Evolutionary conservation across 2,888 invertebrate species (phyloP).

Genomic region (Mycogona germanica): DNA sequence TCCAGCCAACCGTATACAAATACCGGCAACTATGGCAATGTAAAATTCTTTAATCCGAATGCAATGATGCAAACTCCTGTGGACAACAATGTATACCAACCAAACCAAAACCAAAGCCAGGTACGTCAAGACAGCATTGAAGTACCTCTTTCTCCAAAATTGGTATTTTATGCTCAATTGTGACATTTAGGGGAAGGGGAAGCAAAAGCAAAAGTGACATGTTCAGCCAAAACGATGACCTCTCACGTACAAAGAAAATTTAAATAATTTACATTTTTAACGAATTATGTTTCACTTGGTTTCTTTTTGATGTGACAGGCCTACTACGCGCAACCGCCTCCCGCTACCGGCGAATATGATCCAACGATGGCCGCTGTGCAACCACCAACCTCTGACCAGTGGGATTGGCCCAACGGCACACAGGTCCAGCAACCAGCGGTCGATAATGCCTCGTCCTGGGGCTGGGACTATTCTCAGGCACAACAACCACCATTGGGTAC

Average conservation of each 20-base stretch:
- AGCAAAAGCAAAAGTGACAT: no score
- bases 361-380: no score
- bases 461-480: background rate
- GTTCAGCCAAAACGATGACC: no score
- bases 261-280: no score
- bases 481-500: background rate
- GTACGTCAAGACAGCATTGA: background rate
- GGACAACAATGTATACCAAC: background rate
- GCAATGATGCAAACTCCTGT: background rate
- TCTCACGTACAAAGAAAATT: no score
- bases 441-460: background rate
- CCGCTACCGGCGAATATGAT: no score
- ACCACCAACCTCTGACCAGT: background rate
- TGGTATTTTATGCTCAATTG: no score
- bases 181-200: no score
- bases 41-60: conserved; percentile 16
- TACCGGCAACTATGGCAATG: conserved; percentile 2
- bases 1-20: background rate
- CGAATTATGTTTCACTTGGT: no score
- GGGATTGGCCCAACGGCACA: conserved; percentile 5
- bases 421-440: background rate
- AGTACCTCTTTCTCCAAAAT: no score
- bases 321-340: no score
- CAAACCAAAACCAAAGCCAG: background rate
- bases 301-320: no score